Evolutionary conservation across 2,113 vertebrate species (phyloP).

Genomic region (Polypterus bichir): DNA sequence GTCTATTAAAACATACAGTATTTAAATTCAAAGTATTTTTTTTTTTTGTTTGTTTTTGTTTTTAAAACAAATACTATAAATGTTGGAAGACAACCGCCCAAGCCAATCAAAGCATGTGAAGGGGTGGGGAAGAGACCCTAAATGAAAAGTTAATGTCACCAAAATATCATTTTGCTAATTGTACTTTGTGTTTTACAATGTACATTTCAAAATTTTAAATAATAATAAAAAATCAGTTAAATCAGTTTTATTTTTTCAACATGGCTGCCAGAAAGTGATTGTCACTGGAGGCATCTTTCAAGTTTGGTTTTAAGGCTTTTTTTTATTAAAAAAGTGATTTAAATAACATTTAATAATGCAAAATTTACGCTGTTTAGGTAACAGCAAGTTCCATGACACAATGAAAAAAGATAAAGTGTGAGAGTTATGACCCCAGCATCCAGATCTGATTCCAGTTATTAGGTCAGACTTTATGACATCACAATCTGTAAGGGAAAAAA

Average conservation of each 20-base stretch:
- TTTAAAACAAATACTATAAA: too few relatives aligned
- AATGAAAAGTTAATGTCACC: too few relatives aligned
- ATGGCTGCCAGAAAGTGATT: conserved; percentile 43
- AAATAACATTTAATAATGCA: conserved; percentile 48
- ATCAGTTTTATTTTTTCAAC: conserved; percentile 37
- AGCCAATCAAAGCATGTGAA: too few relatives aligned
- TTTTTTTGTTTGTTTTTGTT: too few relatives aligned
- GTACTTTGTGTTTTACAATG: background rate
- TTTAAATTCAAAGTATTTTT: too few relatives aligned
- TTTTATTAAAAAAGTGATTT: conserved; percentile 35
- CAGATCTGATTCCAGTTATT: conserved; percentile 77
- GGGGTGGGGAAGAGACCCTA: too few relatives aligned
- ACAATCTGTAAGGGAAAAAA: conserved; percentile 86
- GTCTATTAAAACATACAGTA: too few relatives aligned
- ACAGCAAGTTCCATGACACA: conserved; percentile 45
- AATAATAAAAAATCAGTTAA: conserved; percentile 33
- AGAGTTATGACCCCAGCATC: conserved; percentile 66
- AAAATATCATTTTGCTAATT: too few relatives aligned
- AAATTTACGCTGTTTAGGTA: conserved; percentile 44
- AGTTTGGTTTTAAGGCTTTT: conserved; percentile 15
- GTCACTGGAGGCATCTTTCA: conserved; percentile 6
- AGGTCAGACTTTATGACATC: conserved; percentile 80
- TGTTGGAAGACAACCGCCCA: too few relatives aligned
- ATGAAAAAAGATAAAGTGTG: conserved; percentile 30
- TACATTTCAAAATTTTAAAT: conserved; percentile 15